phyloP scores from a whole-genome alignment of 2,888 invertebrate genomes.

The Prionchulus punctatus region DNA sequence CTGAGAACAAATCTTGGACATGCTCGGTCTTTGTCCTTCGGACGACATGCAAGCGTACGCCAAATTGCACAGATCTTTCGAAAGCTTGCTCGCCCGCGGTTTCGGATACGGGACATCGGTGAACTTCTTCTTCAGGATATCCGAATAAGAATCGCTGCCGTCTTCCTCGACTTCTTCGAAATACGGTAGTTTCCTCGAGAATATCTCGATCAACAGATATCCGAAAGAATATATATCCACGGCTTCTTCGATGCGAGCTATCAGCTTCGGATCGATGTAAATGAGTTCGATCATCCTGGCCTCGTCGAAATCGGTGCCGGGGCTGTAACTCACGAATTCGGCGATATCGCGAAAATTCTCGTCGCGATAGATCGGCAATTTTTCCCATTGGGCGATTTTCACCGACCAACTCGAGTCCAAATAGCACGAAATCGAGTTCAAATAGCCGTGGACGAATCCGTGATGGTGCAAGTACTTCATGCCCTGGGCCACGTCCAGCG shows the following conservation, averaged over 20 bases:
- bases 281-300: background rate
- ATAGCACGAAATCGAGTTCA: background rate
- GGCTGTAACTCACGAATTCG: too few species aligned
- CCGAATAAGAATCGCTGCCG: background rate
- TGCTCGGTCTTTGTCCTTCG: background rate
- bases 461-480: background rate
- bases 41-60: background rate
- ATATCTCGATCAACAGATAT: background rate
- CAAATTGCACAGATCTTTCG: background rate
- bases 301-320: background rate
- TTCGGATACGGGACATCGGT: too few species aligned
- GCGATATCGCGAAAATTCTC: too few species aligned
- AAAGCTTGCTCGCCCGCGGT: too few species aligned
- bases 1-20: too few species aligned
- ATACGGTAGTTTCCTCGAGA: background rate
- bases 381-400: background rate
- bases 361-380: too few species aligned
- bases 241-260: too few species aligned
- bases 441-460: background rate
- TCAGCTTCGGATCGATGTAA: background rate
- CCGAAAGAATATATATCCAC: background rate
- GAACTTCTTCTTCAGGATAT: background rate
- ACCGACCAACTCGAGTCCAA: background rate
- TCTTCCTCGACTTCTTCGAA: background rate
- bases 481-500: background rate